These are phyloP conservation scores for Drosophila gaucha DNA, from an alignment of 2,888 invertebrate species.

Conservation along the genomic window DNA sequence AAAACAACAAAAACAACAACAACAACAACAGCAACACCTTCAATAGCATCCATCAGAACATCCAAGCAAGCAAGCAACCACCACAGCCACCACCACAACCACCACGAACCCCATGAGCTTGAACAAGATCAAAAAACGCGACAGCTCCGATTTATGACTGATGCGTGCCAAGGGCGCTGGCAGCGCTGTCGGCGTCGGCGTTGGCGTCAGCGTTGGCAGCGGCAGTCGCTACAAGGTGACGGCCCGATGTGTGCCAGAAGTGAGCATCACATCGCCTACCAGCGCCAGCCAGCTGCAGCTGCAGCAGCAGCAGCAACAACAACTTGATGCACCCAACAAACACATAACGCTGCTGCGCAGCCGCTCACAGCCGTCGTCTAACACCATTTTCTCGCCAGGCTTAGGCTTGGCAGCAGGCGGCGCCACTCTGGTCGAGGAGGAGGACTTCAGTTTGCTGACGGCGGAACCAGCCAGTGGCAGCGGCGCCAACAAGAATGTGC, in stretches of 20 bases:
- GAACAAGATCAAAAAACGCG: constrained; percentile 84
- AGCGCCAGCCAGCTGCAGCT: constrained; percentile 46
- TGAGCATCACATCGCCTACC: constrained; percentile 84
- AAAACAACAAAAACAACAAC: constrained; percentile 23
- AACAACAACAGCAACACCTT: constrained; percentile 37
- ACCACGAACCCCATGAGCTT: constrained; percentile 77
- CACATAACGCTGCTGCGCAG: constrained; percentile 74
- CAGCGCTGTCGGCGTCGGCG: constrained; percentile 73
- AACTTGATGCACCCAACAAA: constrained; percentile 65
- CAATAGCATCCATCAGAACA: constrained; percentile 58
- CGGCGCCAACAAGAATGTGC: constrained; percentile 66
- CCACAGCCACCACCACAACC: constrained; percentile 64
- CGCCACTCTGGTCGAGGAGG: constrained; percentile 82
- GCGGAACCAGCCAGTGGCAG: constrained; percentile 51
- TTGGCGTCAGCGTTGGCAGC: constrained; percentile 79
- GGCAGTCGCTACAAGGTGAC: constrained; percentile 84
- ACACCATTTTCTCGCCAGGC: constrained; percentile 83
- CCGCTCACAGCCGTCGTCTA: constrained; percentile 78
- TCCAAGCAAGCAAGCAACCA: constrained; percentile 48
- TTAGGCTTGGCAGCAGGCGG: constrained; percentile 53
- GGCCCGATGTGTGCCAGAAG: constrained; percentile 84
- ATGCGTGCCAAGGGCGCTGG: constrained; percentile 80
- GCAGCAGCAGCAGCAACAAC: constrained; percentile 31
- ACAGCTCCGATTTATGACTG: constrained; percentile 85
- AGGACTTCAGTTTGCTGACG: constrained; percentile 81